Evolutionary conservation across 2,113 vertebrate genomes (phyloP), one percentile per base, ranked within the genome.

Genomic region (Hypocryptadius cinnamomeus): DNA sequence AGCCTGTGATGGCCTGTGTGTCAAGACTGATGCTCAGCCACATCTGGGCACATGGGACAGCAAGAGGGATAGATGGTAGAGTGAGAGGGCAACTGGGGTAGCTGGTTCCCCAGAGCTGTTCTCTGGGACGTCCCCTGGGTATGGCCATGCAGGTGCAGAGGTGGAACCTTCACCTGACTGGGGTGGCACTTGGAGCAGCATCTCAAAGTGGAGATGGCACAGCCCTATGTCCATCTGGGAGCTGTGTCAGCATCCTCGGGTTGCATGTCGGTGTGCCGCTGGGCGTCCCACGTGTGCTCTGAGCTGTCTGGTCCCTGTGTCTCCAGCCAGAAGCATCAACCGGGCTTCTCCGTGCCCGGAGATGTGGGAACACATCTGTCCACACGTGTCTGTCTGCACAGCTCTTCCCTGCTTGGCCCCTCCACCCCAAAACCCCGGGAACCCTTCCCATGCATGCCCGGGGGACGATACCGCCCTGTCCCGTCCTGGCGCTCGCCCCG

Each of bases 361-460:
- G 33, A 23, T 5, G 13, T 24, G 31, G 31, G 45, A 50, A 42
- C 33, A 37, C 33, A 12, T 39, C 50, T 2, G 0, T 25, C 51
- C 50, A 47, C 56, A 6, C 2, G 0, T 35, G 15, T 40, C 61
- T 16, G 47, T 31, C 37, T 45, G 45, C 21, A 39, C 44, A 15
- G 20, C 17, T 44, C 59, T 20, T 18, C 61, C 44, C 37, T 42
- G n/a, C 54, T 40, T 23, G 40, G 13, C 17, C 12, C 16, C 51
- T 70, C 31, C 30, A 35, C 17, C 66, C 28, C 54, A 24, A 76
- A 57, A 12, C 33, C 13, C 30, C 7, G 11, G 39, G 33, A 22
- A 20, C 13, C 27, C n/a, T 76, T 66, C 11, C 44, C 47, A 0
- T 10, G 37, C 6, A 0, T 4, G 37, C 12, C 1, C 0, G 6